These are phyloP conservation scores for Urocitellus parryii DNA, from an alignment of 2,113 vertebrate species.

Conservation along the genomic window DNA sequence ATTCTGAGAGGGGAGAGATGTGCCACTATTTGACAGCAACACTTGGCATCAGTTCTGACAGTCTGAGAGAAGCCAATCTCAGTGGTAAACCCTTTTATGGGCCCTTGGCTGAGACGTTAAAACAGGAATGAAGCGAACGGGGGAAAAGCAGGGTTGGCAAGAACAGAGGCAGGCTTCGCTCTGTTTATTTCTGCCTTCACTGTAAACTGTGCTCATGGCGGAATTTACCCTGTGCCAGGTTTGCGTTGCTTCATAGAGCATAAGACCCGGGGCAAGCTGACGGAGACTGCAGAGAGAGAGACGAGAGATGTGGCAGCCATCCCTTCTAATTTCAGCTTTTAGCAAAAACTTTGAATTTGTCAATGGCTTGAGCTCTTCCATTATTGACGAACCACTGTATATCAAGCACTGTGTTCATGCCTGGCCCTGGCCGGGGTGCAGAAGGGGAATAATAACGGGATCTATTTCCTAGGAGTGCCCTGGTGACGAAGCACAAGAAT, in stretches of 20 bases:
- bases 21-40: slow-evolving; percentile 73
- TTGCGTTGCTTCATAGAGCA: neutral
- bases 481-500: neutral
- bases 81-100: slow-evolving; percentile 66
- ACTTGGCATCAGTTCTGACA: slow-evolving; percentile 75
- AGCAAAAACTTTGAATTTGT: neutral
- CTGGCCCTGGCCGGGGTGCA: neutral
- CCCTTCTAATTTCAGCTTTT: neutral
- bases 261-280: neutral
- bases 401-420: neutral
- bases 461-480: neutral
- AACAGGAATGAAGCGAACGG: neutral
- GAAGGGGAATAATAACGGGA: neutral
- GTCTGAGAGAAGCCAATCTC: slow-evolving; percentile 70
- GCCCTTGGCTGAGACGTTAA: slow-evolving; percentile 70
- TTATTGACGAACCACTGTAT: neutral
- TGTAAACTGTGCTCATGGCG: slow-evolving; percentile 64
- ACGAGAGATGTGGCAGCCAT: no score
- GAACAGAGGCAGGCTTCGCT: slow-evolving; percentile 44
- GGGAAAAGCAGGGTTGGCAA: slow-evolving; percentile 33
- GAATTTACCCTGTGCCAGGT: neutral
- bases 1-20: slow-evolving; percentile 67
- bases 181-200: slow-evolving; percentile 70
- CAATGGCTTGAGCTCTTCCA: neutral
- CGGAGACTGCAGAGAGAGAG: neutral